Percentiles rank a stretch among this genome's conserved stretches.
Conservation (phyloP, 1,140 invertebrate species). For the Nephila pilipes region DNA sequence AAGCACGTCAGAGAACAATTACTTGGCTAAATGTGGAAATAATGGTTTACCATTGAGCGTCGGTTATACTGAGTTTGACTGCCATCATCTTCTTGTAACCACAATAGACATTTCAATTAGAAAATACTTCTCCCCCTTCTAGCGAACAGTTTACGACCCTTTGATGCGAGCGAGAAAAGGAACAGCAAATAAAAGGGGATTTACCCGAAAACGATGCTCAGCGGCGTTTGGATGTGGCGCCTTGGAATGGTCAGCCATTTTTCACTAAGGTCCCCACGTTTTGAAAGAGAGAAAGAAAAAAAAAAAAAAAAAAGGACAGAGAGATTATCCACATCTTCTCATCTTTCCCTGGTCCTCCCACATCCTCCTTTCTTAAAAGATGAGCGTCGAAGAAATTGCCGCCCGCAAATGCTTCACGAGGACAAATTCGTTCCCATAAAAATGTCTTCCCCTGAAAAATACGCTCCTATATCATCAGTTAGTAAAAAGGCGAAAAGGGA, state of each 20-base stretch:
- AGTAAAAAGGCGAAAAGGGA: constrained; percentile 47
- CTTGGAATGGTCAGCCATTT: constrained; percentile 57
- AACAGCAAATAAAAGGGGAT: constrained; percentile 61
- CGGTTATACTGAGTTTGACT: neutral
- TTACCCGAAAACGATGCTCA: constrained; percentile 30
- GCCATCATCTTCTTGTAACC: constrained; percentile 33
- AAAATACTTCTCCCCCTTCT: neutral
- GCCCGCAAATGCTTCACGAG: constrained; percentile 49
- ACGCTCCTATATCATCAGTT: constrained; percentile 66
- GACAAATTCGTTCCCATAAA: constrained; percentile 67
- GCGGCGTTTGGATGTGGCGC: constrained; percentile 46
- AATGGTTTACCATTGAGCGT: neutral
- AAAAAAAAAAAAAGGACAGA: neutral
- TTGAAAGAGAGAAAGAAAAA: neutral
- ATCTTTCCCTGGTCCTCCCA: constrained; percentile 33
- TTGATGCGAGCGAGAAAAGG: neutral
- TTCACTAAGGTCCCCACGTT: constrained; percentile 26
- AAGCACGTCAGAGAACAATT: neutral
- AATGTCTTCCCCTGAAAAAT: constrained; percentile 62
- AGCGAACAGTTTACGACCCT: neutral
- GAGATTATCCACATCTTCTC: constrained; percentile 67
- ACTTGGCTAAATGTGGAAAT: constrained; percentile 2
- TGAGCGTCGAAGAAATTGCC: constrained; percentile 53
- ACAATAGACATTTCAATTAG: constrained; percentile 54
- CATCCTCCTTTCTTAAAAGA: constrained; percentile 12